Conservation (phyloP, 1,140 invertebrate genomes). For the Mycetomoellerius zeteki region DNA sequence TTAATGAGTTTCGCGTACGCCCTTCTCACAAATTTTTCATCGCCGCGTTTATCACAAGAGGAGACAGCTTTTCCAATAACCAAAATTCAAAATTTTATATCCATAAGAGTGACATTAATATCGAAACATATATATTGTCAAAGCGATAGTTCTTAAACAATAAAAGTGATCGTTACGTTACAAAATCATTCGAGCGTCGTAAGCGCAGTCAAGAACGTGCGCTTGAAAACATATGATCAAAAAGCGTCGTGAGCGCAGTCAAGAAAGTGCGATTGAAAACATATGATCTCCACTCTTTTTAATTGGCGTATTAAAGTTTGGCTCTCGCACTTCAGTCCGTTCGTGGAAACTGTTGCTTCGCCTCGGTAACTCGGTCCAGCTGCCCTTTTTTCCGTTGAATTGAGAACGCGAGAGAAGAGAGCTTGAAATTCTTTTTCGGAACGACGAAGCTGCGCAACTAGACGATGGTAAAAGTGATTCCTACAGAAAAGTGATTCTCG, state of each 20-base stretch:
- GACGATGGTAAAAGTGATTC: constrained; percentile 51
- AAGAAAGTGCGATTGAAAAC: constrained; percentile 26
- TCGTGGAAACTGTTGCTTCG: constrained; percentile 52
- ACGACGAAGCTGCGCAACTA: constrained; percentile 27
- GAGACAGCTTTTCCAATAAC: not conserved
- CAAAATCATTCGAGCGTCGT: not conserved
- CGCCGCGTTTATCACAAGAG: not conserved
- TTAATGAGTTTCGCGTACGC: constrained; percentile 45
- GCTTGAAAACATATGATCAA: constrained; percentile 25
- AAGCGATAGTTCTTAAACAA: not conserved
- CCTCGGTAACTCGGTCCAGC: not conserved
- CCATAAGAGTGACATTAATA: not conserved
- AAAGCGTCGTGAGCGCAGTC: not conserved
- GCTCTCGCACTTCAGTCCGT: not conserved
- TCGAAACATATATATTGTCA: not conserved
- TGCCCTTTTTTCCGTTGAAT: constrained; percentile 19
- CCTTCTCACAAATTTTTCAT: constrained; percentile 1
- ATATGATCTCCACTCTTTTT: constrained; percentile 6
- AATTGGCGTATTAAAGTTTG: constrained; percentile 52
- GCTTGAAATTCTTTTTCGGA: constrained; percentile 46
- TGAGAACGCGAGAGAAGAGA: constrained; percentile 30
- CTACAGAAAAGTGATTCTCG: constrained; percentile 16
- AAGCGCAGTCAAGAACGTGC: too few relatives aligned
- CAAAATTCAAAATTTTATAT: not conserved
- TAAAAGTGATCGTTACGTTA: not conserved